Percentiles rank a stretch among this genome's conserved stretches.
Conservation (phyloP, 2,797 vertebrate genomes). For the Pangasius mekongensis region DNA sequence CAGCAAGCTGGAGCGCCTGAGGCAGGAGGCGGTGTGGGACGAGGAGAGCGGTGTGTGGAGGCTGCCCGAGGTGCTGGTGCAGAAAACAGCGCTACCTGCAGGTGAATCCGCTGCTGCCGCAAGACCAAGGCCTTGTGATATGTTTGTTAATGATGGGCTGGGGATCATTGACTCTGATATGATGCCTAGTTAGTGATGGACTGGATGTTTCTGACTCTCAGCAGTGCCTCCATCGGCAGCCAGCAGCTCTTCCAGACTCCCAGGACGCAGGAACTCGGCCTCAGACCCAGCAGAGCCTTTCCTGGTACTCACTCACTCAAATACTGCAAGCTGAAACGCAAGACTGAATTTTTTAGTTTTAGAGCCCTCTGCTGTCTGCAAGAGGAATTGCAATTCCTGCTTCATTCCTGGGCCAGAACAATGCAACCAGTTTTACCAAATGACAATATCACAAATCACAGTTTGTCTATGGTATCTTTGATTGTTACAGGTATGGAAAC, state of each 20-base stretch:
- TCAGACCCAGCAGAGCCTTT: conserved; percentile 63
- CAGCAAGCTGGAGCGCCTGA: conserved; percentile 84
- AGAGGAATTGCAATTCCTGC: neutral
- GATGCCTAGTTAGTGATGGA: neutral
- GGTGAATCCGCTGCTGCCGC: conserved; percentile 67
- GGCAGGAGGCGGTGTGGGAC: conserved; percentile 81
- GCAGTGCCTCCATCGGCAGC: conserved; percentile 72
- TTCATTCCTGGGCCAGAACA: neutral
- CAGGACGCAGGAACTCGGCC: conserved; percentile 59
- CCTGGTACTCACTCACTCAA: conserved; percentile 63
- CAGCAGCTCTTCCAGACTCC: conserved; percentile 52
- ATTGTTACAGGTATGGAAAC: neutral
- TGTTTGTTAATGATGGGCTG: neutral
- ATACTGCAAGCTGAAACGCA: neutral
- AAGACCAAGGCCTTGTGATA: neutral
- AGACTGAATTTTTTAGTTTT: neutral
- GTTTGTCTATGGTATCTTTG: neutral
- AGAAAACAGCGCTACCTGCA: conserved; percentile 83
- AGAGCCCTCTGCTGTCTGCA: neutral
- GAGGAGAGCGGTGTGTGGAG: conserved; percentile 84
- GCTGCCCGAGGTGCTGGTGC: conserved; percentile 80
- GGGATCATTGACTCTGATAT: neutral
- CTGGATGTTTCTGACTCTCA: conserved; percentile 48
- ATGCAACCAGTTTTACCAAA: neutral
- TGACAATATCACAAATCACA: neutral